Percentiles rank a stretch among this genome's conserved stretches.
phyloP scores from a whole-genome alignment of 1,140 invertebrate species.

The Druon quercuslanigerum region DNA sequence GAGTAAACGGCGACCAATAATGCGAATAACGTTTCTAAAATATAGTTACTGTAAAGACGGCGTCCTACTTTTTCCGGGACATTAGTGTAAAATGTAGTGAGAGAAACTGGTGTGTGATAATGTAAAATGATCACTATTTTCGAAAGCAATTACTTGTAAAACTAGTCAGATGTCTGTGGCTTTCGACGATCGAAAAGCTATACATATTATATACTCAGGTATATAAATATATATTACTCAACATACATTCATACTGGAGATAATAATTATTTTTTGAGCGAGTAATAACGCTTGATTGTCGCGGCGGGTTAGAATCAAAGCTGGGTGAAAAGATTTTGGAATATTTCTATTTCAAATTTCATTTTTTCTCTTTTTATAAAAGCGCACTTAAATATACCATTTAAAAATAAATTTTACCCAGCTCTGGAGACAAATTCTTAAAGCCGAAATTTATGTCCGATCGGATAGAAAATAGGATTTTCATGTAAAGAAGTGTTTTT shows the following conservation, averaged over 20 bases:
- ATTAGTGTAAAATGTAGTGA: constrained; percentile 1
- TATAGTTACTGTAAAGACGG: constrained; percentile 28
- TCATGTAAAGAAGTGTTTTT: no score
- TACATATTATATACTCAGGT: constrained; percentile 23
- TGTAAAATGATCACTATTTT: constrained; percentile 31
- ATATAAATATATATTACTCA: background rate
- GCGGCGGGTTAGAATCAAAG: background rate
- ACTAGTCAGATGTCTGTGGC: constrained; percentile 29
- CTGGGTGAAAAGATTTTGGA: constrained; percentile 8
- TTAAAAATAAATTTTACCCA: background rate
- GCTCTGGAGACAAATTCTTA: no score
- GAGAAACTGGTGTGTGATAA: constrained; percentile 16
- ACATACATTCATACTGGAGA: background rate
- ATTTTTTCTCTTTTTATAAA: background rate
- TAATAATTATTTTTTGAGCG: background rate
- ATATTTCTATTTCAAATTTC: background rate
- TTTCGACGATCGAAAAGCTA: constrained; percentile 20
- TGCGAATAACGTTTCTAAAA: constrained; percentile 1
- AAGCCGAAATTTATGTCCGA: no score
- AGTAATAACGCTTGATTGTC: background rate
- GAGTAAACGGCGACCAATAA: constrained; percentile 14
- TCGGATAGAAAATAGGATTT: no score
- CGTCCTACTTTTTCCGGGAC: constrained; percentile 8
- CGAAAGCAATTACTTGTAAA: constrained; percentile 24
- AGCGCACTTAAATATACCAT: background rate